These are phyloP conservation scores for Sturmia bella DNA, from an alignment of 2,888 invertebrate species.

Conservation along the genomic window DNA sequence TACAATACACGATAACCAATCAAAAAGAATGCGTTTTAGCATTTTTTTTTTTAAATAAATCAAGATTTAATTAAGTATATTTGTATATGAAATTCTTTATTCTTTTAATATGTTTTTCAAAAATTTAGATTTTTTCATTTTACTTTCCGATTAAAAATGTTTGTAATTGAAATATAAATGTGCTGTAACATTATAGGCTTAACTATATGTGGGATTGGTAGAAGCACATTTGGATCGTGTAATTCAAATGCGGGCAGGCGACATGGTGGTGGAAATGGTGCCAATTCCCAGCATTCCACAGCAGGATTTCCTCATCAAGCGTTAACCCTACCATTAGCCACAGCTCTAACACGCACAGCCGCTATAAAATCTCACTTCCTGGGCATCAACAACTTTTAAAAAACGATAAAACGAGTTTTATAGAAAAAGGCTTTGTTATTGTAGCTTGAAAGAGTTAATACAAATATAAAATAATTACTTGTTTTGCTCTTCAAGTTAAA, in stretches of 20 bases:
- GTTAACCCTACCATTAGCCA: constrained; percentile 80
- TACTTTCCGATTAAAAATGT: neutral
- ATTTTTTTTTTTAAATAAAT: too few species aligned
- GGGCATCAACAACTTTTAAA: constrained; percentile 81
- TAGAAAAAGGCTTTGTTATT: constrained; percentile 4
- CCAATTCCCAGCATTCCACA: constrained; percentile 76
- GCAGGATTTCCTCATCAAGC: constrained; percentile 80
- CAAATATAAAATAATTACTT: neutral
- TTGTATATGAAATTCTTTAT: too few species aligned
- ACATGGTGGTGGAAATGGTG: constrained; percentile 74
- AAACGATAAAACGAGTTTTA: constrained; percentile 12
- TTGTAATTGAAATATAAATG: constrained; percentile 37
- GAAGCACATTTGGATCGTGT: constrained; percentile 80
- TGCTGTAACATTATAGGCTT: constrained; percentile 80
- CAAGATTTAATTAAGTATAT: too few species aligned
- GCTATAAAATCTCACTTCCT: constrained; percentile 82
- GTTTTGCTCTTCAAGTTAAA: constrained; percentile 7
- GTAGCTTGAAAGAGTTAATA: constrained; percentile 10
- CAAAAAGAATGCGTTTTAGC: too few species aligned
- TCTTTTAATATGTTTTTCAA: constrained; percentile 9
- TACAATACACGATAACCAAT: too few species aligned
- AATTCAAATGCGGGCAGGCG: constrained; percentile 79
- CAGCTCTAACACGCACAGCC: constrained; percentile 81
- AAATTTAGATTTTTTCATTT: neutral
- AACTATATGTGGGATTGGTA: constrained; percentile 82